Conservation (phyloP, 2,888 invertebrate genomes). For the Xestia sexstrigata region DNA sequence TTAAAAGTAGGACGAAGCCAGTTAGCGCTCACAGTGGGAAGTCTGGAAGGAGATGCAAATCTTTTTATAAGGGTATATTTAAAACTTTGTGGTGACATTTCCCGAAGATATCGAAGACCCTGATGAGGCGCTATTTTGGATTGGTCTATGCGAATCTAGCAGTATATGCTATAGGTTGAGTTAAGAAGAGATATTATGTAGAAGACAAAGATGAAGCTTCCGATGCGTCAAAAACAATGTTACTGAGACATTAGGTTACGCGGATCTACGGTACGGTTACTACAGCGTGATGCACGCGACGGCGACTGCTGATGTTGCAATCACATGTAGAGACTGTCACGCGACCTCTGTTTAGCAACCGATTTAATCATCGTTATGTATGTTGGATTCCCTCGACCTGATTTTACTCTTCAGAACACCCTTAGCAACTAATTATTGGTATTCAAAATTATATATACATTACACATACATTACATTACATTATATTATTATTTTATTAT, state of each 20-base stretch:
- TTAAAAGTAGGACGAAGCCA: slow-evolving; percentile 8
- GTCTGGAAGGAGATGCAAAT: slow-evolving; percentile 7
- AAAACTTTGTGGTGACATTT: background rate
- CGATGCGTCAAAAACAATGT: slow-evolving; percentile 58
- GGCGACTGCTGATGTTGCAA: slow-evolving; percentile 78
- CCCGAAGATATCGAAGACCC: background rate
- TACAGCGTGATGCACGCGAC: slow-evolving; percentile 83
- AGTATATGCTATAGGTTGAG: background rate
- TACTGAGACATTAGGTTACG: slow-evolving; percentile 74
- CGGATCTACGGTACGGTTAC: slow-evolving; percentile 81
- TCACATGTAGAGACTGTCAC: slow-evolving; percentile 78
- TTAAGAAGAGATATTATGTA: background rate
- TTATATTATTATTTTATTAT: too few species aligned
- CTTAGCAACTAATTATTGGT: background rate
- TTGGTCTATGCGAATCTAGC: background rate
- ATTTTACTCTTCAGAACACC: slow-evolving; percentile 23
- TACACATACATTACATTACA: too few species aligned
- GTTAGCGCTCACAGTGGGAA: background rate
- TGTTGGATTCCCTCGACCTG: slow-evolving; percentile 61
- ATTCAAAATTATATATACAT: too few species aligned
- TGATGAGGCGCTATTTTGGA: background rate
- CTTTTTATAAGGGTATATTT: background rate
- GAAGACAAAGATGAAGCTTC: background rate
- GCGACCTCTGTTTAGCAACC: slow-evolving; percentile 73
- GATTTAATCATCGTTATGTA: slow-evolving; percentile 68